These are phyloP conservation scores for Caenorhabditis virilis DNA, from an alignment of 2,888 invertebrate species.

Conservation along the genomic window DNA sequence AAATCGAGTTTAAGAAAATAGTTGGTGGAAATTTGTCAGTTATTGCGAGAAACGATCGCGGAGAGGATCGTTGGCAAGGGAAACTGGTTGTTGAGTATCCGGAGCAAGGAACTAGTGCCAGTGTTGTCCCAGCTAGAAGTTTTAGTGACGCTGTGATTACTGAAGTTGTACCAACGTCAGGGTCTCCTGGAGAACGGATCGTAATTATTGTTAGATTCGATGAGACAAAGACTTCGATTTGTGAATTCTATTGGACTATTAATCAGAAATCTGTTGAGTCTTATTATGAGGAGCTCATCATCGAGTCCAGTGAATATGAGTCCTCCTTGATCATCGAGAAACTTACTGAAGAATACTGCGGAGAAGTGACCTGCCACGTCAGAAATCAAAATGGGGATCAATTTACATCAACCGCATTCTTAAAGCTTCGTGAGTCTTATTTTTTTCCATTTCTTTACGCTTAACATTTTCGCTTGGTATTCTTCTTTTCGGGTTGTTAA, in stretches of 20 bases:
- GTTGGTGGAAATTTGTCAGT: slow-evolving; percentile 56
- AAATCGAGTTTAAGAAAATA: slow-evolving; percentile 46
- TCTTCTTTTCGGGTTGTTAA: neutral
- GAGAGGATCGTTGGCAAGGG: slow-evolving; percentile 51
- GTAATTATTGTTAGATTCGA: slow-evolving; percentile 50
- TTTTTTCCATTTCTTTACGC: neutral
- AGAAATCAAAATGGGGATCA: slow-evolving; percentile 53
- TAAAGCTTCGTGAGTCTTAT: slow-evolving; percentile 45
- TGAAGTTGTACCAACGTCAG: slow-evolving; percentile 45
- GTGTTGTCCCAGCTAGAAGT: neutral
- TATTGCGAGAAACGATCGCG: slow-evolving; percentile 55
- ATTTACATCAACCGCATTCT: slow-evolving; percentile 42
- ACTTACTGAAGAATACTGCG: slow-evolving; percentile 35
- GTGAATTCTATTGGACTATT: slow-evolving; percentile 59
- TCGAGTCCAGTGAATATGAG: slow-evolving; percentile 52
- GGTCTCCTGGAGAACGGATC: slow-evolving; percentile 36
- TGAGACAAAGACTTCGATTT: slow-evolving; percentile 47
- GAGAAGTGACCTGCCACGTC: slow-evolving; percentile 53
- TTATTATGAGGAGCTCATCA: slow-evolving; percentile 29
- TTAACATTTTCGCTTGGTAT: neutral
- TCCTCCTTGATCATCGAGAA: slow-evolving; percentile 47
- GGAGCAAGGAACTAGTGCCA: neutral
- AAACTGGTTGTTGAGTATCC: slow-evolving; percentile 58
- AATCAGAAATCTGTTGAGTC: slow-evolving; percentile 45
- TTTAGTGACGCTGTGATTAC: slow-evolving; percentile 31